These are phyloP conservation scores for Oenanthe melanoleuca DNA, from an alignment of 2,113 vertebrate species.

Conservation along the genomic window DNA sequence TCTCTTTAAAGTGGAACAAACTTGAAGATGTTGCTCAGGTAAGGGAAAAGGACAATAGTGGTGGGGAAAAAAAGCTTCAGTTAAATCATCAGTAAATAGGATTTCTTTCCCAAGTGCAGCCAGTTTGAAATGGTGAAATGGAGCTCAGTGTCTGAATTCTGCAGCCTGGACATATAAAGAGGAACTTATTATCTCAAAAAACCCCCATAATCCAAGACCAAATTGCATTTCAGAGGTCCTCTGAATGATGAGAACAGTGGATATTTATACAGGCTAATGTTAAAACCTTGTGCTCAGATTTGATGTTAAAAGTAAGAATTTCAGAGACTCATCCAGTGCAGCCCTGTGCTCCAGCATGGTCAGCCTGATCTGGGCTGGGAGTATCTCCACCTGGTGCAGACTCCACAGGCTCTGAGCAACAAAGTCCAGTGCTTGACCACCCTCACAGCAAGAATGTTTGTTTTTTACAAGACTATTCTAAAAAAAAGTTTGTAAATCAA, in stretches of 20 bases:
- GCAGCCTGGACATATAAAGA: neutral
- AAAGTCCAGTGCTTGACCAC: neutral
- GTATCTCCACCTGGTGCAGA: neutral
- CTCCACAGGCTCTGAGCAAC: neutral
- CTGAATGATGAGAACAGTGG: neutral
- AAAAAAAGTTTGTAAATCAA: neutral
- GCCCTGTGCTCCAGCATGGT: fast-evolving
- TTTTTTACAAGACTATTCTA: neutral
- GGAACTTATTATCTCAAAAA: neutral
- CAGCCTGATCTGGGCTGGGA: neutral
- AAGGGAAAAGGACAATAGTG: neutral
- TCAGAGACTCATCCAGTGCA: neutral
- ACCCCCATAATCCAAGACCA: fast-evolving
- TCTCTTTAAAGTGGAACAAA: conserved; percentile 98
- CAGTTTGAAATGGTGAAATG: neutral
- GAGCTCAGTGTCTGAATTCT: neutral
- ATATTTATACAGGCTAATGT: neutral
- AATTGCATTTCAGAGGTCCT: neutral
- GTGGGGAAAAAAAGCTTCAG: neutral
- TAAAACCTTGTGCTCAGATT: neutral
- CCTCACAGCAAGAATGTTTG: neutral
- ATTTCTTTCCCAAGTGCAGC: neutral
- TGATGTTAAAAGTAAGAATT: neutral
- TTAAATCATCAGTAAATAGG: neutral
- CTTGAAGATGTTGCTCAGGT: conserved; percentile 99